A percentile compares a stretch with the other conserved stretches of the same genome.
Evolutionary conservation across 2,797 vertebrate genomes (phyloP).

Genomic region (Helostoma temminkii): DNA sequence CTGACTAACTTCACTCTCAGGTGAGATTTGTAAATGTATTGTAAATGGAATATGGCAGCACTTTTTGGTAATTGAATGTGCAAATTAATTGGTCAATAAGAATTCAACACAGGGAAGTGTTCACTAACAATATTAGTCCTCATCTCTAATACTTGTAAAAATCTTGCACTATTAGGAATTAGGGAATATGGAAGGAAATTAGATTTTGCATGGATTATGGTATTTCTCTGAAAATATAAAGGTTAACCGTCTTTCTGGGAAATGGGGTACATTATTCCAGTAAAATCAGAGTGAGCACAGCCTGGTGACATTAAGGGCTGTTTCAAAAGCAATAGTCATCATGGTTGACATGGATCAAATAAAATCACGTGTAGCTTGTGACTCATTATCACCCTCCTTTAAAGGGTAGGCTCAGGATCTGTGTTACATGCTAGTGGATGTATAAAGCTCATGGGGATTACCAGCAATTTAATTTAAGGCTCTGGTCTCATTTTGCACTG

Average conservation of each 20-base stretch:
- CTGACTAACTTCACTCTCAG: slow-evolving; percentile 91
- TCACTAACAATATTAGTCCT: slow-evolving; percentile 30
- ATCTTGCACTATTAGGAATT: slow-evolving; percentile 52
- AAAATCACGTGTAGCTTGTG: slow-evolving; percentile 36
- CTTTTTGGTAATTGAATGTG: slow-evolving; percentile 15
- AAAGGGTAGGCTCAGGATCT: slow-evolving; percentile 34
- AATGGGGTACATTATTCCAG: slow-evolving; percentile 58
- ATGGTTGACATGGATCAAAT: slow-evolving; percentile 57
- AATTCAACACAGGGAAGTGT: slow-evolving; percentile 7
- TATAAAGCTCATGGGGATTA: slow-evolving; percentile 52
- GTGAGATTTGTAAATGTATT: slow-evolving; percentile 76
- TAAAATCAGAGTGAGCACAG: slow-evolving; percentile 37
- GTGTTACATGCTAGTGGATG: slow-evolving; percentile 23
- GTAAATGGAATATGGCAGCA: background rate
- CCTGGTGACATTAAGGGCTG: slow-evolving; percentile 58
- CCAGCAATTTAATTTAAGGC: slow-evolving; percentile 30
- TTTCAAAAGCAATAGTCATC: slow-evolving; percentile 53
- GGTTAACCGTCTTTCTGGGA: slow-evolving; percentile 56
- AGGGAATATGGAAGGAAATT: slow-evolving; percentile 56
- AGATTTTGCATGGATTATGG: slow-evolving; percentile 68
- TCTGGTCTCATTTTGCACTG: slow-evolving; percentile 23
- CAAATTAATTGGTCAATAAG: slow-evolving; percentile 26
- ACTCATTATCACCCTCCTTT: slow-evolving; percentile 47
- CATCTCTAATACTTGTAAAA: slow-evolving; percentile 40
- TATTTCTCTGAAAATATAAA: slow-evolving; percentile 68